Percentiles rank a stretch among this genome's conserved stretches.
Conservation (phyloP, 2,888 invertebrate genomes). For the Ectemnius continuus region DNA sequence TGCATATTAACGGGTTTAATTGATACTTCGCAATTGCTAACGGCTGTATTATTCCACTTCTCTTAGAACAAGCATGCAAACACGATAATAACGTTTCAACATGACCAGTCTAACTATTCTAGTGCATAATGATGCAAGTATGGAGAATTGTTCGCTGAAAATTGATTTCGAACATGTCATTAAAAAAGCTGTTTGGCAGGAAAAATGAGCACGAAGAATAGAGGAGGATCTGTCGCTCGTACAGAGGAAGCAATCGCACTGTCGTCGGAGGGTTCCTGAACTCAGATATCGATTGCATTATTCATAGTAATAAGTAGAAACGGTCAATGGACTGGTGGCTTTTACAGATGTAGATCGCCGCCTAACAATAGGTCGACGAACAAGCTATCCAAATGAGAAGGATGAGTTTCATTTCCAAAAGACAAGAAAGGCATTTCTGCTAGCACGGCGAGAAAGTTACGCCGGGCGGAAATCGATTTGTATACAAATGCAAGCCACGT, state of each 20-base stretch:
- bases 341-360: no score
- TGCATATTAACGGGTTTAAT: no score
- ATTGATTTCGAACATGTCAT: no score
- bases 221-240: background rate
- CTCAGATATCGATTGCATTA: constrained; percentile 53
- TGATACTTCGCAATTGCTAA: no score
- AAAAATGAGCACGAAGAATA: background rate
- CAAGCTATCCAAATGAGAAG: constrained; percentile 19
- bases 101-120: no score
- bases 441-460: constrained; percentile 7
- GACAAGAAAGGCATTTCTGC: constrained; percentile 14
- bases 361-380: constrained; percentile 32
- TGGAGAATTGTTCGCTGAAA: no score
- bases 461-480: background rate
- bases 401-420: constrained; percentile 1
- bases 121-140: no score
- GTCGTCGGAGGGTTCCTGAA: constrained; percentile 45
- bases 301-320: constrained; percentile 46
- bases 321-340: constrained; percentile 57
- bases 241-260: background rate
- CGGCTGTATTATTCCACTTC: no score
- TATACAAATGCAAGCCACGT: background rate
- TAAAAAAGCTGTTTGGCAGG: no score
- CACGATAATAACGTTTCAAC: no score
- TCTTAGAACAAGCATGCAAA: no score